Base-by-base conservation (phyloP, 1,140 invertebrate genomes). In the Drosophila gunungcola region DNA sequence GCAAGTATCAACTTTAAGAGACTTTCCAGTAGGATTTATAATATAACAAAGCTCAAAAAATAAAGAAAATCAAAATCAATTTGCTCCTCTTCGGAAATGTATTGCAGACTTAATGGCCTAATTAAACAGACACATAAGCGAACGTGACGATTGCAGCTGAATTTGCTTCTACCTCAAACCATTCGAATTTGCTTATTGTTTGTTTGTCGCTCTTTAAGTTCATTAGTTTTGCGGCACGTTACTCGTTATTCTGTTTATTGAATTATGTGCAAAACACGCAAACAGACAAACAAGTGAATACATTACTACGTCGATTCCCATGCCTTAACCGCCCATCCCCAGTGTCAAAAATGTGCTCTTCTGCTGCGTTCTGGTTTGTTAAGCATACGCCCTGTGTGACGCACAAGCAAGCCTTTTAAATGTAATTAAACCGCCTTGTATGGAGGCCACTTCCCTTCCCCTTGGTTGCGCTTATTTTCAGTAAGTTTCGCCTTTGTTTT, bases 211-310 rank as follows among this genome's bases (percentile, higher is more conserved):
- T 70, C 62, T 68, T 72, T 85, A 64, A 85, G 72, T 85, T 84
- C 77, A 84, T 84, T 84, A 85, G 77, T 85, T 73, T 54, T 80
- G 73, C 60, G 77, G 72, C 80, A 80, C 77, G 62, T 80, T 61
- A 76, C 65, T 84, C 61, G 73, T 84, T 80, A 85, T 70, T 51
- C 48, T 64, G 62, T 73, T 84, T 84, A 84, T 84, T 84, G 80
- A 84, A 80, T 84, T 84, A 84, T 73, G 63, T 78, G 55, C 67
- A 81, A 75, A 58, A 60, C 52, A 73, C 74, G 51, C 45, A 75
- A 58, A 70, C 53, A 64, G 51, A 46, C 60, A 80, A 55, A 49
- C 36, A 63, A 45, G 36, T 39, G 25, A 34, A 53, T 80, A 57
- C 36, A 57, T 65, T 57, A 16, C 61, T 38, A 39, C 21, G 39